phyloP scores from a whole-genome alignment of 2,797 vertebrate genomes.

The Pangasius larnaudii region DNA sequence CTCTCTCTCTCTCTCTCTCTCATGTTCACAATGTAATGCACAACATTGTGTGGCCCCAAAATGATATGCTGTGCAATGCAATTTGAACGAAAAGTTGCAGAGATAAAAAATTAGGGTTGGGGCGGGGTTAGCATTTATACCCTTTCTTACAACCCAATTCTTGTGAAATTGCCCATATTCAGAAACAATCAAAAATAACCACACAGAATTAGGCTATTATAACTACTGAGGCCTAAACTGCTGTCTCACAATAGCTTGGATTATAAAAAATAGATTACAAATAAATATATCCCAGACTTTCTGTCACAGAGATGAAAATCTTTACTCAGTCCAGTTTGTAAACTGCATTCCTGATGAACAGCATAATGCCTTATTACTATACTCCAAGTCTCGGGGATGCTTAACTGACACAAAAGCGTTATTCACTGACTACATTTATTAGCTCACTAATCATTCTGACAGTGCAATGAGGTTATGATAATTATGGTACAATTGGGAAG shows the following conservation, averaged over 20 bases:
- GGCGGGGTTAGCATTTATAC: neutral
- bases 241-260: neutral
- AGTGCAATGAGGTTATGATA: constrained; percentile 15
- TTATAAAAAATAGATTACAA: neutral
- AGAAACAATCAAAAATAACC: neutral
- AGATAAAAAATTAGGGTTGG: neutral
- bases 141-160: neutral
- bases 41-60: neutral
- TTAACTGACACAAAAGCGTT: neutral
- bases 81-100: neutral
- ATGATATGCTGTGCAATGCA: neutral
- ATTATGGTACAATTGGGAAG: constrained; percentile 6
- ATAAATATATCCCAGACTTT: neutral
- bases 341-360: constrained; percentile 4
- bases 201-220: neutral
- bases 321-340: neutral
- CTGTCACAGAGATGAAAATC: neutral
- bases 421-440: neutral
- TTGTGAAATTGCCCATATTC: neutral
- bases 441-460: constrained; percentile 20
- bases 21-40: neutral
- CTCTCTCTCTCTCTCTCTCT: neutral
- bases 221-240: neutral
- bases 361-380: neutral
- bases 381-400: neutral